Evolutionary conservation across 2,888 invertebrate genomes (phyloP), one percentile per base, ranked within the genome.

Genomic region (Ornithoptera alexandrae): DNA sequence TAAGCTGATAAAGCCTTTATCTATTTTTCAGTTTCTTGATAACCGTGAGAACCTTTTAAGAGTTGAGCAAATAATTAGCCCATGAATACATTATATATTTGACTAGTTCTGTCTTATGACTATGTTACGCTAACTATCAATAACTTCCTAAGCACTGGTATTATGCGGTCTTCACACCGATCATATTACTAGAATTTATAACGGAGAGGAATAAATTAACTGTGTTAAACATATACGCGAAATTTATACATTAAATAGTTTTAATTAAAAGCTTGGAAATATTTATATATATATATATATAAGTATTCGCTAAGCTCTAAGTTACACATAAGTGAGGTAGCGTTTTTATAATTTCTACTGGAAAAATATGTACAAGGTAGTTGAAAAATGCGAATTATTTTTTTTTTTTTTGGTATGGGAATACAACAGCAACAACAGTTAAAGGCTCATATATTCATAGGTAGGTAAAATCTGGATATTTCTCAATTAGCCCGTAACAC

Each of bases 341-440:
- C 92, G 84, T 90, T 88, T 88, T 92, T 90, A 91, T 87, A 88
- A 85, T 88, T 88, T 90, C 89, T 90, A 90, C 84, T 89, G 89
- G 86, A 88, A 30, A 89, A 88, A 85, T 92, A 91, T 92, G 80
- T 92, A 92, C 91, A 92, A 39, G 78, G 83, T 85, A 82, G 86
- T 86, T 82, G 81, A 82, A 80, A 84, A 87, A 87, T 88, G 87
- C 86, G 85, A 80, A 75, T 80, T 79, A 75, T 50, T 80, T 73
- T 85, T 87, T 79, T 75, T 50, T 80, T 73, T 85, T 87, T 89
- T 90, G 87, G 87, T 88, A 83, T 85, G 80, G 77, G 81, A 84
- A 78, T 79, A 84, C 24, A 36, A 80, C 80, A 79, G 81, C 76
- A 79, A 75, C 78, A 79, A 79, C 76, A 75, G 75, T 74, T 75